Base-by-base conservation (phyloP, 1,140 invertebrate species). In the Ceratosolen fusciceps region DNA sequence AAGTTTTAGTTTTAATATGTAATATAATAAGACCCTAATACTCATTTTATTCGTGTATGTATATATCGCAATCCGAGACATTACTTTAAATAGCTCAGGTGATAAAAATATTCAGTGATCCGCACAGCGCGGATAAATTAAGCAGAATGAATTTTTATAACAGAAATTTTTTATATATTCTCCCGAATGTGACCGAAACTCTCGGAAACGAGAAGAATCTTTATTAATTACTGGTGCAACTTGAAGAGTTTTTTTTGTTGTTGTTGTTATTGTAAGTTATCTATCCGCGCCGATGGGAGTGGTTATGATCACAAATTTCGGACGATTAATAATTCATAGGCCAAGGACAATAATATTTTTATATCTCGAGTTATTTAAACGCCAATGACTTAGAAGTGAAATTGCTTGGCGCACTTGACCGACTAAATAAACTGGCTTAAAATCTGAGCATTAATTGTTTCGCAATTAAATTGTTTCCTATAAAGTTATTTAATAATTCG, bases 21-120 rank as follows among this genome's bases (percentile, higher is more conserved):
- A 85, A 80, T 82, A 85, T 85, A 84, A 83, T 85, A 86, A 86
- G 84, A 85, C 86, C 85, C 84, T 86, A 83, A 87, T 82, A 83
- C 73, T 70, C 73, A 73, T 8, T 67, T 65, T 71, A 65, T 26
- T 62, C 5, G 16, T 83, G 77, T 88, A 84, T 84, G 87, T 82
- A 87, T 84, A 86, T 77, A 82, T 39, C 21, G 26, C 37, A 75
- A 43, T 75, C 12, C 8, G 24, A 26, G 21, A 52, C 21, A 75
- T 60, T 49, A 24, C 58, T 70, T 80, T 75, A 75, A 58, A 26
- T 47, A 31, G n/a, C 16, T 74, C 43, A 58, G 74, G 62, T 56
- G 39, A 74, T 68, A 74, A 74, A 68, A 73, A 68, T 74, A 47
- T 74, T 74, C 68, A 71, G 24, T 68, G 43, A 16, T 39, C 12